phyloP scores from a whole-genome alignment of 2,797 vertebrate genomes.

The Coracias cyanogaster region DNA sequence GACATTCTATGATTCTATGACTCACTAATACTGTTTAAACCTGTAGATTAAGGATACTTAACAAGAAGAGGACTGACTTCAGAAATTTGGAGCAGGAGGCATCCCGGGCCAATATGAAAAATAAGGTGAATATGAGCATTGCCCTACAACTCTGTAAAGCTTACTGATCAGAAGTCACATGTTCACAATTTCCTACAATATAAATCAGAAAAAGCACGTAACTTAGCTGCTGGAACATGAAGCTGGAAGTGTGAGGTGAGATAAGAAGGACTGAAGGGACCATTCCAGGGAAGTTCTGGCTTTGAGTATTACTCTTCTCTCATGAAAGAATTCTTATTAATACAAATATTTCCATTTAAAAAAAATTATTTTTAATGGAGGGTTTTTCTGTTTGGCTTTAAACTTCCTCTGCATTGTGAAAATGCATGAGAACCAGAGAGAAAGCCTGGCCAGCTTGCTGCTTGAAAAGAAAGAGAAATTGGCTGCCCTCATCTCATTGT shows the following conservation, averaged over 20 bases:
- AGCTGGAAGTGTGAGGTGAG: background rate
- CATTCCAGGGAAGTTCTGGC: background rate
- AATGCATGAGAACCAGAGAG: constrained; percentile 34
- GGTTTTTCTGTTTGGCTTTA: constrained; percentile 37
- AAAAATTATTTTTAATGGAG: background rate
- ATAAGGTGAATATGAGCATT: background rate
- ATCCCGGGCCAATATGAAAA: background rate
- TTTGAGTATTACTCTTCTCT: background rate
- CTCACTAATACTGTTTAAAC: background rate
- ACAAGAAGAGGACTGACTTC: background rate
- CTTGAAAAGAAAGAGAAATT: background rate
- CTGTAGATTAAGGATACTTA: background rate
- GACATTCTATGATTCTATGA: background rate
- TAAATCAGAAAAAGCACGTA: background rate
- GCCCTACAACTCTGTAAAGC: background rate
- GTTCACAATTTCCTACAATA: background rate
- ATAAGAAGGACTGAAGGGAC: background rate
- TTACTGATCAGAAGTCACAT: background rate
- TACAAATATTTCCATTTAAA: background rate
- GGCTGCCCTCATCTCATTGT: background rate
- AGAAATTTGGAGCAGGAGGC: background rate
- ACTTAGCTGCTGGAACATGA: background rate
- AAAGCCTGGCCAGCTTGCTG: background rate
- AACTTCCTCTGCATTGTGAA: constrained; percentile 48
- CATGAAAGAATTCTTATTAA: constrained; percentile 4